Evolutionary conservation across 2,797 vertebrate species (phyloP), one percentile per base, ranked within the genome.

Genomic region (Australoheros facetus): DNA sequence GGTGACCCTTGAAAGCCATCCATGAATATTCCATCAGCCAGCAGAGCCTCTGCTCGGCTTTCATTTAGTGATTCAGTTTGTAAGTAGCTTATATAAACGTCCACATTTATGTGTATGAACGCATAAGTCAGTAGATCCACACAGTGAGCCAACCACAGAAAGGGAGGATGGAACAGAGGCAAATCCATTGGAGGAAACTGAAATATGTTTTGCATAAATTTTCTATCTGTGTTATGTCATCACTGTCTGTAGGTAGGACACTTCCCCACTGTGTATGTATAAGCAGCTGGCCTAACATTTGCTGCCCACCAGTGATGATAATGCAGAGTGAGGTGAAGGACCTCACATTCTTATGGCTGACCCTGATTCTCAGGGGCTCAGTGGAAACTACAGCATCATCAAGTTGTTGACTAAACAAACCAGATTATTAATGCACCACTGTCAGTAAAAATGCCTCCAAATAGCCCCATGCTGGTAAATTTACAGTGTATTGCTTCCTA

Each of bases 1-100:
- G 26, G 42, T 74, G 78, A 87, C 88, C 89, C 91, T 83, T 85
- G 58, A 92, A 88, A 93, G 73, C 84, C 55, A 34, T n/a, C 71
- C 75, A 93, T 95, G 89, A 94, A 95, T 94, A 94, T 95, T 94
- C 92, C 84, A 92, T 87, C 85, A 84, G 66, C 74, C 78, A 77
- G 82, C 87, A 80, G 64, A 58, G 74, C 77, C 79, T 78, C 87
- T 82, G 80, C 74, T 82, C 83, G 76, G 71, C 58, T 80, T 75
- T 90, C 88, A 86, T 90, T 85, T 75, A 80, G 58, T 77, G 75
- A 85, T 88, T 87, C 89, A 73, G 62, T 19, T 73, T 80, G 79
- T 85, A 82, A 94, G 87, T 90, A 82, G 75, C 88, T 94, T 92
- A 94, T 74, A 84, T 91, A 94, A 94, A 90, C 21, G 62, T 83